Percentiles rank a stretch among this genome's conserved stretches.
phyloP scores from a whole-genome alignment of 1,140 invertebrate species.

The Trichonephila clavata region DNA sequence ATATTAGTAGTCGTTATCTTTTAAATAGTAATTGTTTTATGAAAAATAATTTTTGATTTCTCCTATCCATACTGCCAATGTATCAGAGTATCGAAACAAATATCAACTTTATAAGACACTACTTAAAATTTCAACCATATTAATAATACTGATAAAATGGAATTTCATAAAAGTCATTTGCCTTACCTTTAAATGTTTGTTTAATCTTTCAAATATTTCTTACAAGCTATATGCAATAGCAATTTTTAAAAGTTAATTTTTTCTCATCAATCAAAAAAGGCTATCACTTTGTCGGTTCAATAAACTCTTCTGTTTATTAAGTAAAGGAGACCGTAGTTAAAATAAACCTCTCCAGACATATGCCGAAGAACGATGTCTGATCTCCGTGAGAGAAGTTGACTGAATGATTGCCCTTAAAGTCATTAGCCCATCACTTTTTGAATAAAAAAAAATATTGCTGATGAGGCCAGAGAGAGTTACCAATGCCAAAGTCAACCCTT shows the following conservation, averaged over 20 bases:
- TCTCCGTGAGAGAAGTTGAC: background rate
- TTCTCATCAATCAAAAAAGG: background rate
- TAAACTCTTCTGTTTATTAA: background rate
- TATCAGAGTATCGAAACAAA: too few relatives aligned
- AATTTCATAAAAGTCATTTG: too few relatives aligned
- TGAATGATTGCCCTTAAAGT: slow-evolving; percentile 5
- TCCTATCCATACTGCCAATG: too few relatives aligned
- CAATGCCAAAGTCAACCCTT: slow-evolving; percentile 41
- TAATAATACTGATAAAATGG: too few relatives aligned
- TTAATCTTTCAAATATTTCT: too few relatives aligned
- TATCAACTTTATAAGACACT: too few relatives aligned
- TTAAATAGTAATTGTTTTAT: too few relatives aligned
- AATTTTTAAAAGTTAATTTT: background rate
- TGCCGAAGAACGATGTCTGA: background rate
- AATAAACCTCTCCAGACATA: background rate
- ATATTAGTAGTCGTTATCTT: too few relatives aligned
- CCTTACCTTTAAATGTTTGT: too few relatives aligned
- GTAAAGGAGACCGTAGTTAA: background rate
- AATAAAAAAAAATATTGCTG: slow-evolving; percentile 32
- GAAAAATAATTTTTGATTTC: too few relatives aligned
- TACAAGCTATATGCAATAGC: too few relatives aligned
- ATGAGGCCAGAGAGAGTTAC: background rate
- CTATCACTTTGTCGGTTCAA: background rate
- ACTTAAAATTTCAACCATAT: too few relatives aligned
- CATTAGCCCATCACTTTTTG: slow-evolving; percentile 31